Percentiles rank a stretch among this genome's conserved stretches.
Conservation (phyloP, 2,888 invertebrate genomes). For the Eilema depressum region DNA sequence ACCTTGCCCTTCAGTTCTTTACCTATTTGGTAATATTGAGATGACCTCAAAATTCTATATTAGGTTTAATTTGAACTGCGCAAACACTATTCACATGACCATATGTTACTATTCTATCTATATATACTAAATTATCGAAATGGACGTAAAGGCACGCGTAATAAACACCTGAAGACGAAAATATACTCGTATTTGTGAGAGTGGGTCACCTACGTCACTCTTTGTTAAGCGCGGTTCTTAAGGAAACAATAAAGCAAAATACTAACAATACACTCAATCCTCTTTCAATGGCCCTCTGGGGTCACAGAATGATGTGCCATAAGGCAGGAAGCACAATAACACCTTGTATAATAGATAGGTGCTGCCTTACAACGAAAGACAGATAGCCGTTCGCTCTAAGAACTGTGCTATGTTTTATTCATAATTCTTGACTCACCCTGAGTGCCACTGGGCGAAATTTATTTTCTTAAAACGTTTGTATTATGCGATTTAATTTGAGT, state of each 20-base stretch:
- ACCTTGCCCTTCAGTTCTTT: no score
- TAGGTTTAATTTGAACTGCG: no score
- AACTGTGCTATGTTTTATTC: constrained; percentile 64
- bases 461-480: constrained; percentile 66
- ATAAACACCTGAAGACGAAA: constrained; percentile 40
- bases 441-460: constrained; percentile 52
- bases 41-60: no score
- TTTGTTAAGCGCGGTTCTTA: constrained; percentile 39
- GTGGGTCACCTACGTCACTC: constrained; percentile 42
- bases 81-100: background rate
- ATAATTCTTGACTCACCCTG: constrained; percentile 51
- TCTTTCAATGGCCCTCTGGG: constrained; percentile 53
- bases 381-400: constrained; percentile 56
- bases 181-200: constrained; percentile 27
- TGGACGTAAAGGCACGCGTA: constrained; percentile 40
- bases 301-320: constrained; percentile 40
- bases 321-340: constrained; percentile 55
- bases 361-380: constrained; percentile 53
- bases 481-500: constrained; percentile 58
- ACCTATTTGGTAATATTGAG: no score
- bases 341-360: constrained; percentile 51
- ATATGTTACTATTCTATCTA: background rate
- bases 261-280: constrained; percentile 54
- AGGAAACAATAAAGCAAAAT: constrained; percentile 57
- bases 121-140: constrained; percentile 34